These are phyloP conservation scores for Archilochus colubris DNA, from an alignment of 2,113 vertebrate genomes.

Conservation along the genomic window DNA sequence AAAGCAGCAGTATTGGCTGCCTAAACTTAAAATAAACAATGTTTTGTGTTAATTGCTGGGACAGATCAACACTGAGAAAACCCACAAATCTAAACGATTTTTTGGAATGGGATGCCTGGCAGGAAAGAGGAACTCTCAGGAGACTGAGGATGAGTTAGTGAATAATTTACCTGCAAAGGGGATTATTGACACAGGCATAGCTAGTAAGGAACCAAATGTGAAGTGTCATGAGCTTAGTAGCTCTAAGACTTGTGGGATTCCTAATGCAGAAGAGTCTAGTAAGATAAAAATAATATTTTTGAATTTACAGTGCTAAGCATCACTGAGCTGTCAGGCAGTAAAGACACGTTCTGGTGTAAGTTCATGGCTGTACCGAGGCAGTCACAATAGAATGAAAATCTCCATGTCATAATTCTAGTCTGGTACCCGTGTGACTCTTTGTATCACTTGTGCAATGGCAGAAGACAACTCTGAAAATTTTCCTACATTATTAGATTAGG, in stretches of 20 bases:
- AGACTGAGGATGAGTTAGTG: neutral
- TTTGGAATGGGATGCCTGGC: neutral
- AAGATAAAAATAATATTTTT: neutral
- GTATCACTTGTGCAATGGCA: neutral
- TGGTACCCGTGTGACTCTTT: rapidly evolving
- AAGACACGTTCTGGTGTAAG: neutral
- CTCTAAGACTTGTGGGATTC: neutral
- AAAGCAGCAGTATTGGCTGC: conserved; percentile 17
- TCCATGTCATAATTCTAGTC: neutral
- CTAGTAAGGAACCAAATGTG: neutral
- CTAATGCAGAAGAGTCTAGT: neutral
- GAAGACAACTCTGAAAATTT: neutral
- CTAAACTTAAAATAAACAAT: conserved; percentile 2
- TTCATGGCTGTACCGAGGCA: rapidly evolving
- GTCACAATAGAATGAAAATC: rapidly evolving
- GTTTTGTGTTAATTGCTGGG: conserved; percentile 34
- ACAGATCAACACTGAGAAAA: neutral
- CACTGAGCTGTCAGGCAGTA: neutral
- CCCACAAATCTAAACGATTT: neutral
- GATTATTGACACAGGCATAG: neutral
- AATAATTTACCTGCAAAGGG: neutral
- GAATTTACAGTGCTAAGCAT: neutral
- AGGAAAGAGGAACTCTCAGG: neutral
- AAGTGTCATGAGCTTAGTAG: neutral
- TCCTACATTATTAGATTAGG: rapidly evolving